These are phyloP conservation scores for Amazona vittata DNA, from an alignment of 2,113 vertebrate species.

Conservation along the genomic window DNA sequence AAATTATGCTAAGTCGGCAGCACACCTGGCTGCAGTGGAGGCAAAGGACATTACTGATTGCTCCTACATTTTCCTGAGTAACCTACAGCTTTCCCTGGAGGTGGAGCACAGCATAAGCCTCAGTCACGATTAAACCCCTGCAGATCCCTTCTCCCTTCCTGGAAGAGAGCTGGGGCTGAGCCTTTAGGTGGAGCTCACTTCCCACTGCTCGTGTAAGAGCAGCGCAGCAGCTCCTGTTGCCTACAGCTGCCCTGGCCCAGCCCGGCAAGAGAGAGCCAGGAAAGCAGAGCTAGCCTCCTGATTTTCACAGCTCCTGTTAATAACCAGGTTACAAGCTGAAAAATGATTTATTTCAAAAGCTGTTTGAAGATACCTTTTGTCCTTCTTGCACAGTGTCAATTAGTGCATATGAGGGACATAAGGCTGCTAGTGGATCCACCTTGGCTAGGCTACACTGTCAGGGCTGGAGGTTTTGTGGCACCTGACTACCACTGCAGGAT, in stretches of 20 bases:
- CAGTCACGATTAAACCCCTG: background rate
- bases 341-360: background rate
- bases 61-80: background rate
- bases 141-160: background rate
- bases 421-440: background rate
- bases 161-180: background rate
- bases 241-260: background rate
- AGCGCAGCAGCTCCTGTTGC: background rate
- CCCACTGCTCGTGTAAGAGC: background rate
- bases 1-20: background rate
- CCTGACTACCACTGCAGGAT: background rate
- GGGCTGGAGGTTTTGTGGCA: background rate
- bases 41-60: background rate
- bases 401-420: accelerated
- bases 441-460: background rate
- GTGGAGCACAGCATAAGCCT: background rate
- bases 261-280: background rate
- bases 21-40: background rate
- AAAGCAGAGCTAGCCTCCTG: background rate
- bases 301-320: background rate
- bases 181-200: conserved; percentile 75
- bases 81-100: background rate
- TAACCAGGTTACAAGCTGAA: background rate
- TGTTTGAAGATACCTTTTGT: background rate
- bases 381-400: accelerated